Evolutionary conservation across 2,797 vertebrate species (phyloP).

Genomic region (Clarias laeviceps): DNA sequence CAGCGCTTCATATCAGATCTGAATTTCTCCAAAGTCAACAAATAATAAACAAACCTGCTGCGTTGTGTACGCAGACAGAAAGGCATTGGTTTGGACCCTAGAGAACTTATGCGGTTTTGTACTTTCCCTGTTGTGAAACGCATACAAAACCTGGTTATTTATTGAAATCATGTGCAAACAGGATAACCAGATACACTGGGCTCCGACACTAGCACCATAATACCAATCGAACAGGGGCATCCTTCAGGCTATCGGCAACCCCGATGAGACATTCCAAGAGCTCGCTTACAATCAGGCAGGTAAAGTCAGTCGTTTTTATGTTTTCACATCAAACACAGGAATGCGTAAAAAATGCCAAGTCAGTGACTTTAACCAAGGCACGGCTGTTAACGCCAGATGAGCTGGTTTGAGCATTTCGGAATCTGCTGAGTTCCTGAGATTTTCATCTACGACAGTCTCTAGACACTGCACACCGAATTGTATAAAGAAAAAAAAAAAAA

Average conservation of each 20-base stretch:
- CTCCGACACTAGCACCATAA: neutral
- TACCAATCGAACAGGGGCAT: neutral
- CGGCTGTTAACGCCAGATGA: neutral
- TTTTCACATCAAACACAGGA: slow-evolving; percentile 5
- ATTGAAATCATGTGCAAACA: neutral
- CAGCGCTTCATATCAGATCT: neutral
- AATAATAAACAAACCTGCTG: neutral
- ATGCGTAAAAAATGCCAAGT: neutral
- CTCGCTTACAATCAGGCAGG: neutral
- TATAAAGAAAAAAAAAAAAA: neutral
- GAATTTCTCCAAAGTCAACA: neutral
- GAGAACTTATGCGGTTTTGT: no score
- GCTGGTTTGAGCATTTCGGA: neutral
- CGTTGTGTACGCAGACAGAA: neutral
- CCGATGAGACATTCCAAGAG: neutral
- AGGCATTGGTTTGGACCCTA: neutral
- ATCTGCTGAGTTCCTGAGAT: neutral
- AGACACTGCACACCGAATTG: neutral
- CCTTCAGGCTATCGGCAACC: neutral
- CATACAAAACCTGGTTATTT: neutral
- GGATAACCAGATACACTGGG: neutral
- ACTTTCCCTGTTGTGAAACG: neutral
- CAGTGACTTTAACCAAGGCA: neutral
- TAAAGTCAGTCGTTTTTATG: neutral
- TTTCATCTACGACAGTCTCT: neutral